Evolutionary conservation across 2,113 vertebrate genomes (phyloP).

Genomic region (Anthoscopus minutus): DNA sequence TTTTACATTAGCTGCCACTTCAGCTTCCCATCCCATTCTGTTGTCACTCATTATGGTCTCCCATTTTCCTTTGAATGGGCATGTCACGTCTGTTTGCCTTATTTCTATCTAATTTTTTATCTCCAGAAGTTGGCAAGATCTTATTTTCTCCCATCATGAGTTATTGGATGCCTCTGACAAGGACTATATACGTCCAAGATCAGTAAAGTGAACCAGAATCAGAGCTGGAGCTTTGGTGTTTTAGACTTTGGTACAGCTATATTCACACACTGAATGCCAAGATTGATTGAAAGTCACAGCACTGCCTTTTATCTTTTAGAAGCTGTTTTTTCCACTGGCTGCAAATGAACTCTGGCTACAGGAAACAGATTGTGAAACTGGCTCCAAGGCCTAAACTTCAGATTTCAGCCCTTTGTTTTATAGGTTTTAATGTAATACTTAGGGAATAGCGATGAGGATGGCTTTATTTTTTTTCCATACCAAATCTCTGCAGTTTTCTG

Average conservation of each 20-base stretch:
- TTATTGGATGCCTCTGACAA: neutral
- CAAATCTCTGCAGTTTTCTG: constrained; percentile 44
- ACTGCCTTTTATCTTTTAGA: constrained; percentile 55
- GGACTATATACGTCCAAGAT: neutral
- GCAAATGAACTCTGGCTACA: constrained; percentile 54
- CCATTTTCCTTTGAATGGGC: neutral
- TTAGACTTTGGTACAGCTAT: neutral
- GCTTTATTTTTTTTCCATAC: constrained; percentile 48
- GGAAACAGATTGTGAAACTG: constrained; percentile 65
- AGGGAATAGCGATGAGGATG: constrained; percentile 24
- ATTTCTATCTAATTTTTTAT: neutral
- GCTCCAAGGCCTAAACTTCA: constrained; percentile 51
- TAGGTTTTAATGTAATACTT: constrained; percentile 11
- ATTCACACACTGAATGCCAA: neutral
- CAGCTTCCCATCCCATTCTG: neutral
- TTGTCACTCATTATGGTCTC: neutral
- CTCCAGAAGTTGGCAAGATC: neutral
- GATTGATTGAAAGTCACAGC: constrained; percentile 30
- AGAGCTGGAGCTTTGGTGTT: neutral
- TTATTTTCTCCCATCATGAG: neutral
- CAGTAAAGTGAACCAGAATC: neutral
- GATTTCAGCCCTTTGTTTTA: constrained; percentile 57
- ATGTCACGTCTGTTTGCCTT: neutral
- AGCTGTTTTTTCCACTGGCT: constrained; percentile 61
- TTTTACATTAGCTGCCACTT: neutral